Evolutionary conservation across 2,888 invertebrate species (phyloP).

Genomic region (Baccha elongata): DNA sequence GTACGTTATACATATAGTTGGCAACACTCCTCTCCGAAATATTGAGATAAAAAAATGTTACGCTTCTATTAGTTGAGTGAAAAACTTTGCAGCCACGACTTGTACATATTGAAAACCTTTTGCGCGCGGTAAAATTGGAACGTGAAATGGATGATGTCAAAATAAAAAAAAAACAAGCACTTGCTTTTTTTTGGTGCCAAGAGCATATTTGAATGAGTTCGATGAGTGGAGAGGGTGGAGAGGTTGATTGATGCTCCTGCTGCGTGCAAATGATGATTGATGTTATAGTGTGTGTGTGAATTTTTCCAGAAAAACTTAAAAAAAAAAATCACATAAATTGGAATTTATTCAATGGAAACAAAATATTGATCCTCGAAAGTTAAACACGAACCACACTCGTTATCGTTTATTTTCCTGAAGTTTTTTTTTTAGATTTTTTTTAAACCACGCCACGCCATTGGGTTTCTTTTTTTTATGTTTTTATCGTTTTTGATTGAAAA

Average conservation of each 20-base stretch:
- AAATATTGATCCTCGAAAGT: slow-evolving; percentile 39
- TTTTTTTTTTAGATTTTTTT: neutral
- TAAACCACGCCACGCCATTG: neutral
- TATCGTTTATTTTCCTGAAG: neutral
- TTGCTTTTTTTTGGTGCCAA: neutral
- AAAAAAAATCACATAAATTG: neutral
- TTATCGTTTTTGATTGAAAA: neutral
- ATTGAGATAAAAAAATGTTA: slow-evolving; percentile 29
- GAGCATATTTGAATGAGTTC: slow-evolving; percentile 18
- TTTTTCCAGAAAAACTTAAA: neutral
- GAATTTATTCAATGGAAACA: slow-evolving; percentile 9
- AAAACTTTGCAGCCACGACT: slow-evolving; percentile 43
- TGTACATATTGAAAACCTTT: neutral
- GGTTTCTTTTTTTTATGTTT: neutral
- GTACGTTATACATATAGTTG: too few relatives aligned
- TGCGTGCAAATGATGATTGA: slow-evolving; percentile 41
- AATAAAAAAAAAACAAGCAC: neutral
- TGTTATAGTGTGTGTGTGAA: neutral
- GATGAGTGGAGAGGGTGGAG: neutral
- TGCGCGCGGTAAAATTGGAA: slow-evolving; percentile 14
- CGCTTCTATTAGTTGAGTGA: slow-evolving; percentile 67
- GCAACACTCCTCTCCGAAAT: neutral
- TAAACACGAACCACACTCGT: neutral
- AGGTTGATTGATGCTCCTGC: slow-evolving; percentile 40
- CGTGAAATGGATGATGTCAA: slow-evolving; percentile 25